Evolutionary conservation across 1,140 invertebrate genomes (phyloP), one percentile per base, ranked within the genome.

Genomic region (Rhynchophorus ferrugineus): DNA sequence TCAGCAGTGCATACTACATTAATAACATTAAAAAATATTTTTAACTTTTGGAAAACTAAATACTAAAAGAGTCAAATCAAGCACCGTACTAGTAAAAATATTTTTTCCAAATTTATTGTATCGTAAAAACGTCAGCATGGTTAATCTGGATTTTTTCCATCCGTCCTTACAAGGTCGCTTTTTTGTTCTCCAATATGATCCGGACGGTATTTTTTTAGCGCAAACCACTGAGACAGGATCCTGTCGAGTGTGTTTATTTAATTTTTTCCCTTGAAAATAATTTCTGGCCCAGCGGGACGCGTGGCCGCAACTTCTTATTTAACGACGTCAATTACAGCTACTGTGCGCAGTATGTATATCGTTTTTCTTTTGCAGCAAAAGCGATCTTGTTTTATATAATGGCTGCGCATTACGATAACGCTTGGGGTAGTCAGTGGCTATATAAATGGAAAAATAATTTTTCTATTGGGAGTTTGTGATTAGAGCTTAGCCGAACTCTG

Each of bases 391-490:
- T 47, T 44, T 24, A 54, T 54, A 44, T 44, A 44, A 49, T 55
- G 46, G 44, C 41, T 49, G 53, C 53, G 53, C 53, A 55, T 45
- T 36, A 49, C 44, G 37, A 49, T 55, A 44, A 44, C 7, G 41
- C 37, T 55, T 55, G 53, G 45, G 53, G 53, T 55, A 55, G 53
- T 16, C 37, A 55, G 47, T 22, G 29, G 46, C 53, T 55, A 55
- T 55, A 55, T 55, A 55, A 55, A 49, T 24, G 20, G 20, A 43
- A 13, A 22, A 20, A 54, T 16, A 29, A 46, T 17, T 35, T 47
- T 35, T 22, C 21, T 44, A 16, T 33, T 33, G 38, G 36, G 51
- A 18, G 22, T 41, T 39, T 42, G 44, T 54, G 22, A 34, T 19
- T 33, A 6, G 18, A 9, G 39, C 42, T 13, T 6, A 21, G 13